phyloP scores from a whole-genome alignment of 1,140 invertebrate genomes.

The Mya arenaria region DNA sequence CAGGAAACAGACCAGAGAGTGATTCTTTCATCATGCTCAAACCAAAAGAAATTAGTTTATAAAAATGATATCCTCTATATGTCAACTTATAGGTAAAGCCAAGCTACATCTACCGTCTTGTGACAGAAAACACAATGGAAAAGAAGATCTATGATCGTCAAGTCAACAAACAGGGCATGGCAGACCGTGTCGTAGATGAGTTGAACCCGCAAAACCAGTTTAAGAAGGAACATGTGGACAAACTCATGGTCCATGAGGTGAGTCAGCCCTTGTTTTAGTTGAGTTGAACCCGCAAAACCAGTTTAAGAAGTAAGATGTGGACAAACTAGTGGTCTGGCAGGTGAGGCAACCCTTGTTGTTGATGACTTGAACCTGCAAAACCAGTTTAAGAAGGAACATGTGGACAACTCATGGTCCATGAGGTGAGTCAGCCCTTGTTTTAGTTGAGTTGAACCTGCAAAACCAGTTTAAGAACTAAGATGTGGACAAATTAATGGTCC shows the following conservation, averaged over 20 bases:
- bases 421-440: too few species aligned
- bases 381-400: conserved; percentile 96
- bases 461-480: too few species aligned
- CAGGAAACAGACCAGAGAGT: neutral
- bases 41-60: neutral
- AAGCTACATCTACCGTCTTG: conserved; percentile 82
- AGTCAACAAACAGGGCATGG: conserved; percentile 97
- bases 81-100: conserved; percentile 59
- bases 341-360: conserved; percentile 96
- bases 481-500: too few species aligned
- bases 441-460: too few species aligned
- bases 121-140: conserved; percentile 98
- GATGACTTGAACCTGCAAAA: conserved; percentile 99
- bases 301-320: too few species aligned
- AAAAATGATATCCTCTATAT: neutral
- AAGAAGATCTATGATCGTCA: conserved; percentile 99
- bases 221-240: conserved; percentile 96
- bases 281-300: too few species aligned
- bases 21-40: neutral
- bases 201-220: conserved; percentile 98
- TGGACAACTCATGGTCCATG: conserved; percentile 95
- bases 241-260: conserved; percentile 95
- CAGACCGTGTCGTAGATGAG: conserved; percentile 98
- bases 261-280: too few species aligned
- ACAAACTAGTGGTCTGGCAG: too few species aligned